Evolutionary conservation across 2,113 vertebrate species (phyloP), one percentile per base, ranked within the genome.

Genomic region (Lipophrys pholis): DNA sequence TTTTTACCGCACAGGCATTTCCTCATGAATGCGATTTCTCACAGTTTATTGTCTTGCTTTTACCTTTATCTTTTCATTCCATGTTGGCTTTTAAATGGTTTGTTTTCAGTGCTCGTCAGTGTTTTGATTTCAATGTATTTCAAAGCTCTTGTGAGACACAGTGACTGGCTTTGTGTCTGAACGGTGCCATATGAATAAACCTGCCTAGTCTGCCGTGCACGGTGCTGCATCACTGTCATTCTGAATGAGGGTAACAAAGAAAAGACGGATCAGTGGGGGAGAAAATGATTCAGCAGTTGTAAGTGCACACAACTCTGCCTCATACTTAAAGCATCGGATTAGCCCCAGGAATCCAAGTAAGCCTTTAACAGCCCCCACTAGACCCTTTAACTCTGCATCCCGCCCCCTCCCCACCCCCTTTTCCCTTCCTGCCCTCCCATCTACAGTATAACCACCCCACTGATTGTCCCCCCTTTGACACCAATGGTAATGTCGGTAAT

Each of bases 301-400:
- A 78, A 69, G 56, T 67, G 46, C 65, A 70, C n/a, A 69, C 77
- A 87, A 82, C 52, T 39, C 79, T 59, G 74, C 76, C 78, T 76
- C 49, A 14, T 71, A 72, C 75, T 80, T 85, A 90, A 86, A 69
- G 21, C 1, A 39, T 38, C 57, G 69, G 92, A 91, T 94, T 91
- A 93, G 69, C 80, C 67, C 52, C 53, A 90, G 89, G 89, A 92
- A 92, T 93, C 86, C 76, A 46, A 66, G 21, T 93, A 93, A 93
- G 84, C 87, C 82, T 54, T 52, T 69, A 82, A 81, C 72, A 65
- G 57, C 77, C 73, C 59, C 73, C 50, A 40, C 57, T 73, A 43
- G 21, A 59, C 62, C 73, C 49, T 48, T 72, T 48, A 59, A 57
- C 50, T 52, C 57, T 15, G 8, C 5, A 40, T 11, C 39, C 2